Evolutionary conservation across 2,888 invertebrate genomes (phyloP), one percentile per base, ranked within the genome.

Genomic region (Eurois occulta): DNA sequence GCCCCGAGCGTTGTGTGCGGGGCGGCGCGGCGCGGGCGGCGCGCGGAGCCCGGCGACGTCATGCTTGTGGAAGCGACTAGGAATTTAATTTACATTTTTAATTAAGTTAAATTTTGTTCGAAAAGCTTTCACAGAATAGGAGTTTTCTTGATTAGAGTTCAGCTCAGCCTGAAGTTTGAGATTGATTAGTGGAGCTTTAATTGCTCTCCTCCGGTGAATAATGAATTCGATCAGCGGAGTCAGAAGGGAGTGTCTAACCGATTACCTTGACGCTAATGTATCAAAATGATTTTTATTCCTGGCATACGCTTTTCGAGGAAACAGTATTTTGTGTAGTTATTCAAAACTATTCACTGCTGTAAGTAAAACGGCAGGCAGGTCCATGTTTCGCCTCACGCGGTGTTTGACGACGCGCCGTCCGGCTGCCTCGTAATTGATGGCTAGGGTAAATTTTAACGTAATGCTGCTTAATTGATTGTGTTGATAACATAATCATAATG

Each of bases 1-100:
- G 96, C 96, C 94, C 95, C 94, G 95, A 95, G 96, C 94, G 94
- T 92, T 92, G 91, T 90, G 90, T 90, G 93, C 82, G 92, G 92
- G 89, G 89, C 84, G 88, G 87, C 85, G 89, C 83, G 88, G 89
- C 81, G 87, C 35, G 55, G 88, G 86, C 78, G 85, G 87, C 80
- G 87, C 67, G 21, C 60, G n/a, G 60, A 21, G 88, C 88, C 89
- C 87, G 91, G 87, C 95, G 95, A 94, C 93, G 95, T 94, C 95
- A 95, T 96, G 96, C 95, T 95, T 96, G 95, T 96, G 96, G 96
- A 96, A 95, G 96, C 95, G 96, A 94, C 96, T 95, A 96, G 95
- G 96, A 96, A 96, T 96, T 96, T 96, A 95, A 96, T 96, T 96
- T 96, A 96, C 96, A 96, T 96, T 96, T 96, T 96, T 96, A 96